Conservation (phyloP, 1,140 invertebrate genomes). For the Wasmannia auropunctata region DNA sequence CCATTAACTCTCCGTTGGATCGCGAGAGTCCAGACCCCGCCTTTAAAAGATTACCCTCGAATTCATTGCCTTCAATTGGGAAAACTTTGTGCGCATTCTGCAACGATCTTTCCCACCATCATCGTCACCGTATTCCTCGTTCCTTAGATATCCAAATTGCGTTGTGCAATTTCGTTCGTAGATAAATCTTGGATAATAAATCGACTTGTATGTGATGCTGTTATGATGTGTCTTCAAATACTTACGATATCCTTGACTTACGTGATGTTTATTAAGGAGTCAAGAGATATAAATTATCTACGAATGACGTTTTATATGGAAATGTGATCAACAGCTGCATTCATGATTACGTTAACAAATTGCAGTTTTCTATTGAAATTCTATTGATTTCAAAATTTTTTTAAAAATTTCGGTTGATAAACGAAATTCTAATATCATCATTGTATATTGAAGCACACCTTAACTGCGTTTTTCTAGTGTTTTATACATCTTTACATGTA, state of each 20-base stretch:
- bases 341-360: neutral
- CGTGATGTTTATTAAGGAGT: neutral
- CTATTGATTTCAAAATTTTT: neutral
- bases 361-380: neutral
- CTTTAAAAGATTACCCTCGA: slow-evolving; percentile 81
- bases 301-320: neutral
- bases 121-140: neutral
- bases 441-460: neutral
- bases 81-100: slow-evolving; percentile 70
- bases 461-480: neutral
- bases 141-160: neutral
- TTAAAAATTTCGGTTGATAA: neutral
- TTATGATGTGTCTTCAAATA: neutral
- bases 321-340: neutral
- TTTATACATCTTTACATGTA: neutral
- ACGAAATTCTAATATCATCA: neutral
- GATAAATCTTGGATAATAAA: neutral
- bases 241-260: neutral
- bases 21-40: slow-evolving; percentile 46
- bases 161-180: neutral
- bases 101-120: slow-evolving; percentile 31
- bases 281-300: neutral
- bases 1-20: slow-evolving; percentile 55
- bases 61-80: slow-evolving; percentile 78
- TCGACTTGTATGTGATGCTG: neutral